Evolutionary conservation across 2,113 vertebrate genomes (phyloP).

Genomic region (Pachyramphus minor): DNA sequence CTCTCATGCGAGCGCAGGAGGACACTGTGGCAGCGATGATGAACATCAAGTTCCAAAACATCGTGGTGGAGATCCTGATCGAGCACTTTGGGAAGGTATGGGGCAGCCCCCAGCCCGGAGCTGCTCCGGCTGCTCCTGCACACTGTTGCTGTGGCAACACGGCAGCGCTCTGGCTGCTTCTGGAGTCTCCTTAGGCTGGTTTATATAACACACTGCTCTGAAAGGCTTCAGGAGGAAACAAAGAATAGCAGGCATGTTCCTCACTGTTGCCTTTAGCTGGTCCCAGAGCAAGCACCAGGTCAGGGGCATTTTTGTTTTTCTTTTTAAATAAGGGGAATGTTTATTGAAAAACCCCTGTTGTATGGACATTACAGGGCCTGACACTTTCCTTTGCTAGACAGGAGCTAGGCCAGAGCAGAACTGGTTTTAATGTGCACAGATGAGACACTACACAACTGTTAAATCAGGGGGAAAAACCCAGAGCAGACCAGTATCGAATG

Average conservation of each 20-base stretch:
- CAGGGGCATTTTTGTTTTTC: not conserved
- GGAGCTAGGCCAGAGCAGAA: not conserved
- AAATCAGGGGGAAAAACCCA: not conserved
- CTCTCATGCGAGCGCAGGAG: conserved; percentile 92
- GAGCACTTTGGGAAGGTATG: conserved; percentile 90
- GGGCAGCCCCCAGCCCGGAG: not conserved
- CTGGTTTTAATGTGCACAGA: not conserved
- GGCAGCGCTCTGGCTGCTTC: not conserved
- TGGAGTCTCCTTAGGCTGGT: not conserved
- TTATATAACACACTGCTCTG: not conserved
- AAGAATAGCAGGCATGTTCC: not conserved
- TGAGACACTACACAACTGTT: not conserved
- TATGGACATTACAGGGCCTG: not conserved
- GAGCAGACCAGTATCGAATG: not conserved
- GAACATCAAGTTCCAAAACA: conserved; percentile 99
- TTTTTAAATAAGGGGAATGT: not conserved
- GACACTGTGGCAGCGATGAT: conserved; percentile 97
- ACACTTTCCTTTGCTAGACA: not conserved
- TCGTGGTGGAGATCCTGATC: conserved; percentile 93
- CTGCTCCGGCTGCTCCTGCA: not conserved
- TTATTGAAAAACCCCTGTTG: not conserved
- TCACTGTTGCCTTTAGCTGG: not conserved
- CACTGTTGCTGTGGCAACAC: not conserved
- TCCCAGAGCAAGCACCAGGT: not conserved
- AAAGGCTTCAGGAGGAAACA: not conserved